A percentile compares a stretch with the other conserved stretches of the same genome.
These are phyloP conservation scores for Microchirus variegatus DNA, from an alignment of 2,797 vertebrate species.

Conservation along the genomic window DNA sequence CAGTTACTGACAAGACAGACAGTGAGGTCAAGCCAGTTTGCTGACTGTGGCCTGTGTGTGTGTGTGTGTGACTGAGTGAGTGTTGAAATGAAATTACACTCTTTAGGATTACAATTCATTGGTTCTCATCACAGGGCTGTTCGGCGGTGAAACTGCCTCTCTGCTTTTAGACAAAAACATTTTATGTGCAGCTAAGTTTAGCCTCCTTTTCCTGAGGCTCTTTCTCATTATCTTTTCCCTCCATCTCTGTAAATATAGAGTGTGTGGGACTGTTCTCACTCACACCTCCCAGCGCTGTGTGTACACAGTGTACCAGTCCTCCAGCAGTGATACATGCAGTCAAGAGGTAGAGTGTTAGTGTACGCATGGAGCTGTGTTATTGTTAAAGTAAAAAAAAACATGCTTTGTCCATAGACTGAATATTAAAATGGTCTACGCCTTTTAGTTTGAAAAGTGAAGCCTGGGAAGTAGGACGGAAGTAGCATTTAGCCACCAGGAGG, in stretches of 20 bases:
- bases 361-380: too few species aligned
- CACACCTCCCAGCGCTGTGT: slow-evolving; percentile 1
- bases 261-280: slow-evolving; percentile 20
- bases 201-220: slow-evolving; percentile 25
- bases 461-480: too few species aligned
- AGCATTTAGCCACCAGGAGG: too few species aligned
- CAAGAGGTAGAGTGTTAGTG: neutral
- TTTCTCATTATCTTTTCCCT: slow-evolving; percentile 30
- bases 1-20: slow-evolving; percentile 49
- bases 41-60: slow-evolving; percentile 36
- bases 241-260: slow-evolving; percentile 35
- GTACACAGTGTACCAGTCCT: slow-evolving; percentile 6
- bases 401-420: too few species aligned
- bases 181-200: slow-evolving; percentile 58
- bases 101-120: slow-evolving; percentile 47
- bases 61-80: slow-evolving; percentile 13
- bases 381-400: too few species aligned
- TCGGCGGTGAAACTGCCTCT: slow-evolving; percentile 50
- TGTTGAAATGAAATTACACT: slow-evolving; percentile 43
- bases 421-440: too few species aligned
- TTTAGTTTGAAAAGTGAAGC: too few species aligned
- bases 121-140: slow-evolving; percentile 42
- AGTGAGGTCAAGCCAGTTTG: slow-evolving; percentile 50
- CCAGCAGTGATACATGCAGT: slow-evolving; percentile 4
- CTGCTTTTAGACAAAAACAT: slow-evolving; percentile 51